phyloP scores from a whole-genome alignment of 2,797 vertebrate species.

The Paedocypris micromegethes region DNA sequence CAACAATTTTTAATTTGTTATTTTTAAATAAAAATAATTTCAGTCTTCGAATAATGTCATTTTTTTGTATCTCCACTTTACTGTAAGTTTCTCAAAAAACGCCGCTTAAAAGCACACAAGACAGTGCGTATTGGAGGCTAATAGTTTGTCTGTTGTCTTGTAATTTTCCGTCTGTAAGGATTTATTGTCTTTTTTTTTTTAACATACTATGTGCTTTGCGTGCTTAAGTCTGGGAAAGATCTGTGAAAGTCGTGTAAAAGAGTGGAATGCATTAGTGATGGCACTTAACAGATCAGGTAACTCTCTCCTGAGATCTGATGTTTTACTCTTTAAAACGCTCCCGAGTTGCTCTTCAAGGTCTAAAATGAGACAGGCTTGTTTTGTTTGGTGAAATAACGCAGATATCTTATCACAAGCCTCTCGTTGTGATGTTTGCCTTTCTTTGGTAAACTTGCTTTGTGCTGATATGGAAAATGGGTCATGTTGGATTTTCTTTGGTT shows the following conservation, averaged over 20 bases:
- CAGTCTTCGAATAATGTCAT: no score
- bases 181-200: no score
- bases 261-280: slow-evolving; percentile 4
- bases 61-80: no score
- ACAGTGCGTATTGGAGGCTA: no score
- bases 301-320: neutral
- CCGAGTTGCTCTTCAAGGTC: neutral
- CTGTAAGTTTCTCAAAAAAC: no score
- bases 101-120: no score
- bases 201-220: neutral
- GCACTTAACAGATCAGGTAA: neutral
- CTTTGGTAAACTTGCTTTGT: slow-evolving; percentile 1
- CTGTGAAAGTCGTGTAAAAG: neutral
- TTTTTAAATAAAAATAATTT: no score
- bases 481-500: slow-evolving; percentile 3
- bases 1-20: no score
- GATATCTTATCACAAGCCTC: neutral
- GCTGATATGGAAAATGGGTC: slow-evolving; percentile 3
- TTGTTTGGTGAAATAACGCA: neutral
- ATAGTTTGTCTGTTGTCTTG: no score
- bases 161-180: neutral
- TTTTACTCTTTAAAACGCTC: neutral
- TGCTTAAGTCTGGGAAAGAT: neutral
- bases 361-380: neutral
- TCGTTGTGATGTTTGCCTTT: neutral